A percentile compares a stretch with the other conserved stretches of the same genome.
phyloP scores from a whole-genome alignment of 2,797 vertebrate genomes.

The Erethizon dorsatum region DNA sequence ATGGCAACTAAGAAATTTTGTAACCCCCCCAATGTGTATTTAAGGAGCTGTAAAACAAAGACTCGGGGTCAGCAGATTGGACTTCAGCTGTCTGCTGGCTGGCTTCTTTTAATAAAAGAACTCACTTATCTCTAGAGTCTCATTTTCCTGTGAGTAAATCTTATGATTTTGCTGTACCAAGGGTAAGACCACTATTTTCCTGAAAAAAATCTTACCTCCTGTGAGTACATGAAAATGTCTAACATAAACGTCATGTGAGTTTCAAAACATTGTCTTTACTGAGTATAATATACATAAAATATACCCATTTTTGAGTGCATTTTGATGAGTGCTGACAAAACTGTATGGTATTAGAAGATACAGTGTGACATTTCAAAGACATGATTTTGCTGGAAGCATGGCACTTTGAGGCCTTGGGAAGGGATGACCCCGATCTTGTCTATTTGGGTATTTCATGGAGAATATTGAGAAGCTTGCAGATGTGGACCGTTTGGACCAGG shows the following conservation, averaged over 20 bases:
- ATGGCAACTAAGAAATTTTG: no score
- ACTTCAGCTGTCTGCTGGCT: no score
- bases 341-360: background rate
- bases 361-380: background rate
- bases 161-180: no score
- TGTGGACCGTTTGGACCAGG: accelerated
- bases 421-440: background rate
- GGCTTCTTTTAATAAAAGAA: no score
- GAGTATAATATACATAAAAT: background rate
- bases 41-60: no score
- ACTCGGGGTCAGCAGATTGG: no score
- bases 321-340: background rate
- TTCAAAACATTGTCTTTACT: background rate
- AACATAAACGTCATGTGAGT: background rate
- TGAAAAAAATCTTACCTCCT: background rate
- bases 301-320: background rate
- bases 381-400: background rate
- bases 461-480: accelerated
- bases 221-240: background rate
- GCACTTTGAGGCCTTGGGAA: background rate
- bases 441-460: background rate
- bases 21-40: no score
- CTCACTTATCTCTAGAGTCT: no score
- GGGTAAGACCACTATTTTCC: background rate
- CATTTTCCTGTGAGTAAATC: no score